Base-by-base conservation (phyloP, 2,113 vertebrate genomes). In the Dissostichus mawsoni region DNA sequence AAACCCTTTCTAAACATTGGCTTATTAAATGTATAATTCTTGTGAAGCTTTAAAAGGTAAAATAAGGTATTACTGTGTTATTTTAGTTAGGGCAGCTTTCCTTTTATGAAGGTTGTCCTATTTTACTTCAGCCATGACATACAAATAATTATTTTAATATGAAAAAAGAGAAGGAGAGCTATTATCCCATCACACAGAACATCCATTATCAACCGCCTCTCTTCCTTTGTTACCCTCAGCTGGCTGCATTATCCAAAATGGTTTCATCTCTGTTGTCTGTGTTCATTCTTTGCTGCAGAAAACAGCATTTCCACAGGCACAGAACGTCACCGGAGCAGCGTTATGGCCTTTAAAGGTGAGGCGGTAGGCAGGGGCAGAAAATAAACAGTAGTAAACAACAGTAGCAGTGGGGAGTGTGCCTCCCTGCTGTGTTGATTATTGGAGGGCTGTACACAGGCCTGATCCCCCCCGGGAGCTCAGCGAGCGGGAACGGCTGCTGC, bases 311-410 rank as follows among this genome's bases (percentile, higher is more conserved):
- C 79, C 80, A 83, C 59, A 64, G 80, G 68, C 69, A 64, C 65
- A 33, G 73, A 56, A 16, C 50, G 72, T 85, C 80, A 68, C 70
- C 14, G 29, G 4, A 0, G 65, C 8, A 68, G 65, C 76, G 78
- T 67, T 70, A 64, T 23, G 82, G 80, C 82, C 79, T 80, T 80
- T 25, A 51, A 68, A 86, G 87, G 89, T 82, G 85, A 91, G 81
- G 80, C 36, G n/a, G 52, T n/a, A 66, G 84, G 69, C 75, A 62
- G 79, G 67, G 62, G 18, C 80, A 82, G 73, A 92, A 80, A 68
- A 78, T 86, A 92, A 93, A 91, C 91, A 92, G 90, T 52, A 82
- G 91, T 93, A 92, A 94, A 94, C 89, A 92, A 87, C 86, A 87
- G 89, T 67, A 82, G 81, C 89, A 58, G 78, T 56, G 62, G 92